Evolutionary conservation across 23 tunicate species (phyloP).

Genomic region (Ciona savignyi): DNA sequence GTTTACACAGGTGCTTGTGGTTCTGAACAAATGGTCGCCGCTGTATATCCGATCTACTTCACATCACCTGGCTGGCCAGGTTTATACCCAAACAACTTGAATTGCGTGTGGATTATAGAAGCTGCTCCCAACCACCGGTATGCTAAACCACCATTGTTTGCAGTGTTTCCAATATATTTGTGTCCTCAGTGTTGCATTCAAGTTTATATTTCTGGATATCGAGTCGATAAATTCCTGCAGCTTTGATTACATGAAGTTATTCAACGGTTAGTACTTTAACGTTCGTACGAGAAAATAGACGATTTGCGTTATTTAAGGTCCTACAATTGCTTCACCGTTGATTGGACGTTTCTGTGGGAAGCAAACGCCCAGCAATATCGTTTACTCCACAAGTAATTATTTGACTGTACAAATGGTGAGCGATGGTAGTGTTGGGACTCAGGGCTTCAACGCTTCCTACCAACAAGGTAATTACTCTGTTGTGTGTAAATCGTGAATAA

Average conservation of each 20-base stretch:
- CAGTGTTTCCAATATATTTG: conserved; percentile 18
- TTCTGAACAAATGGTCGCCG: conserved; percentile 64
- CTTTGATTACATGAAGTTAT: conserved; percentile 28
- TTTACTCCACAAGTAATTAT: conserved; percentile 30
- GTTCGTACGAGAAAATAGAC: no score
- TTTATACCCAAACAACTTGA: conserved; percentile 38
- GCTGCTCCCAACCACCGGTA: conserved; percentile 62
- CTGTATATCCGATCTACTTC: conserved; percentile 50
- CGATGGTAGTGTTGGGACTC: conserved; percentile 24
- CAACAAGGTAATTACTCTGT: conserved; percentile 59
- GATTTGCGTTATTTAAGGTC: conserved; percentile 52
- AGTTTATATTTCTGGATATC: conserved; percentile 15
- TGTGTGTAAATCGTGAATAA: no score
- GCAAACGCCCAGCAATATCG: conserved; percentile 13
- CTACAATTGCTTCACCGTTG: conserved; percentile 9
- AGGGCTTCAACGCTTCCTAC: conserved; percentile 67
- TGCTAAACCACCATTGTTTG: neutral
- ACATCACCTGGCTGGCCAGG: conserved; percentile 81
- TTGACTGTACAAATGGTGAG: conserved; percentile 40
- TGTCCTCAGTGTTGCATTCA: conserved; percentile 11
- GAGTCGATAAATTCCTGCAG: conserved; percentile 10
- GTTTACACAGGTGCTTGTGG: conserved; percentile 53
- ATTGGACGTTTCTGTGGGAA: conserved; percentile 53
- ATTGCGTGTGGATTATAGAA: conserved; percentile 80
- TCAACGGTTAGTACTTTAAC: conserved; percentile 31